Evolutionary conservation across 2,113 vertebrate genomes (phyloP).

Genomic region (Percina caprodes): DNA sequence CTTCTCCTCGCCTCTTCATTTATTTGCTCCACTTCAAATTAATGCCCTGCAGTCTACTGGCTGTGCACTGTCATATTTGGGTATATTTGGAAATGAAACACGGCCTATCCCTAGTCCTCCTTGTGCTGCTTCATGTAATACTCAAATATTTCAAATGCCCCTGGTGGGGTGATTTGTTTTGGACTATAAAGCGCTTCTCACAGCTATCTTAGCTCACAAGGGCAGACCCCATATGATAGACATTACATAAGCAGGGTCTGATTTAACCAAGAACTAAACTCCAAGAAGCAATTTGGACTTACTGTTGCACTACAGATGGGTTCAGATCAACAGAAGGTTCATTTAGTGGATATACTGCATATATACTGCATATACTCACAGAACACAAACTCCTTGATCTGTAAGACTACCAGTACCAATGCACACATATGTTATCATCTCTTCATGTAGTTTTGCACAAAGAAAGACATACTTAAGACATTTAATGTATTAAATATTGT

Average conservation of each 20-base stretch:
- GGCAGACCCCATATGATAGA: constrained; percentile 27
- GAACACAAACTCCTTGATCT: neutral
- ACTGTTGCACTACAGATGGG: neutral
- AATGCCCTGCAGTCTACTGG: constrained; percentile 30
- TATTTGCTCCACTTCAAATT: constrained; percentile 36
- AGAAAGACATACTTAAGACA: neutral
- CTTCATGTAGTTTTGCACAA: neutral
- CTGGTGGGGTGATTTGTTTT: constrained; percentile 43
- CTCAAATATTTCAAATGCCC: constrained; percentile 48
- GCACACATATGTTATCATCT: neutral
- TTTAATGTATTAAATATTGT: neutral
- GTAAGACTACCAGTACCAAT: neutral
- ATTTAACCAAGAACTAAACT: constrained; percentile 40
- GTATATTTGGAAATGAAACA: constrained; percentile 50
- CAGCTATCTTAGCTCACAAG: constrained; percentile 18
- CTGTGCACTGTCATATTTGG: constrained; percentile 22
- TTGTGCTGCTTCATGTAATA: constrained; percentile 40
- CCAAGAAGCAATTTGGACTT: constrained; percentile 15
- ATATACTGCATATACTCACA: neutral
- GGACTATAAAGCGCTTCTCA: constrained; percentile 37
- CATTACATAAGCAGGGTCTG: constrained; percentile 20
- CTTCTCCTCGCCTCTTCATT: constrained; percentile 29
- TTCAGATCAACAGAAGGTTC: constrained; percentile 11
- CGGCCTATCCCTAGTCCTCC: constrained; percentile 42
- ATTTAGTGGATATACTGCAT: neutral